A percentile compares a stretch with the other conserved stretches of the same genome.
Conservation (phyloP, 2,797 vertebrate species). For the Ceyx erithaca region DNA sequence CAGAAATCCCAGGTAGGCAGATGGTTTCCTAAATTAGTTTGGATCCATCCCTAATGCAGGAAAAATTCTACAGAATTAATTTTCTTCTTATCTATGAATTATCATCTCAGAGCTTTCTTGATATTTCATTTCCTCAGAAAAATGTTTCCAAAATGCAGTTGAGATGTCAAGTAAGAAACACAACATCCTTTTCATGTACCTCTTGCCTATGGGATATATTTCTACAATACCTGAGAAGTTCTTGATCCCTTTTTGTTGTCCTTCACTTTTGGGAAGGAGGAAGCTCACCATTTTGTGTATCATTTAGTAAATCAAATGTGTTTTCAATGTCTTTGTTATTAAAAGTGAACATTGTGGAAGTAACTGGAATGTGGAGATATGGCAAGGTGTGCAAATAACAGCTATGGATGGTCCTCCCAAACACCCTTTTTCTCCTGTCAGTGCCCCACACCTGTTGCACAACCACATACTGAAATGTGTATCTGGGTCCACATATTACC, state of each 20-base stretch:
- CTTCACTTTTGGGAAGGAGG: neutral
- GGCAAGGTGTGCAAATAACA: neutral
- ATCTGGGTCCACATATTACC: neutral
- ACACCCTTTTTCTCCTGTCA: neutral
- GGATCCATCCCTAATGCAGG: neutral
- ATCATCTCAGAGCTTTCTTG: neutral
- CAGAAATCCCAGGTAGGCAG: neutral
- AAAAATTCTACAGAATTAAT: neutral
- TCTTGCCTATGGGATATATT: neutral
- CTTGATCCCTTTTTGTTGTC: neutral
- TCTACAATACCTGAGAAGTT: neutral
- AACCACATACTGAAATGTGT: neutral
- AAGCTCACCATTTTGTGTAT: neutral
- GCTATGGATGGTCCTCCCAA: neutral
- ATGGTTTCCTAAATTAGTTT: neutral
- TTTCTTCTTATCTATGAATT: neutral
- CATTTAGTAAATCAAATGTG: constrained; percentile 1
- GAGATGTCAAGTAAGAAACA: neutral
- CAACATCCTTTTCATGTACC: neutral
- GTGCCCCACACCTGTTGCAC: neutral
- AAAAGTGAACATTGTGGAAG: neutral
- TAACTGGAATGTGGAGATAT: neutral
- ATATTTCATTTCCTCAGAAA: neutral
- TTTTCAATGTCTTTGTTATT: neutral
- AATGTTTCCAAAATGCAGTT: neutral